These are phyloP conservation scores for Sinocyclocheilus grahami DNA, from an alignment of 2,113 vertebrate genomes.

Conservation along the genomic window DNA sequence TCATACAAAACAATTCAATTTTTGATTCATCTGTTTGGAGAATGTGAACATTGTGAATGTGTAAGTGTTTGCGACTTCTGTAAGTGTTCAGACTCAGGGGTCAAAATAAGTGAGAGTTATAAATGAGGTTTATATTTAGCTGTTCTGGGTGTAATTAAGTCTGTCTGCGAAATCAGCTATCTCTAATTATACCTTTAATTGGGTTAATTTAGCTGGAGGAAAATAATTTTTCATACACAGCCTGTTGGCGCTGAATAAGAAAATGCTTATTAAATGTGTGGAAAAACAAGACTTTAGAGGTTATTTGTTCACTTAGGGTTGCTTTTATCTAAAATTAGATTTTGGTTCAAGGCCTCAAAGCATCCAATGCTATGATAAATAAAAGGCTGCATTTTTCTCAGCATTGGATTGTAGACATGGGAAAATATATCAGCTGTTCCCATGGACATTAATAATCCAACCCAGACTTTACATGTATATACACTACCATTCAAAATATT, in stretches of 20 bases:
- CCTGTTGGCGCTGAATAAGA: neutral
- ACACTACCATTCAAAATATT: neutral
- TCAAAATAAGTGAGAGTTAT: slow-evolving; percentile 1
- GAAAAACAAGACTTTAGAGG: neutral
- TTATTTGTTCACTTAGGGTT: slow-evolving; percentile 25
- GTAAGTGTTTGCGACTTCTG: neutral
- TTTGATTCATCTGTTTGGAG: neutral
- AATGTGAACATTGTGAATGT: neutral
- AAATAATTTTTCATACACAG: neutral
- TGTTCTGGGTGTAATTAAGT: slow-evolving; percentile 15
- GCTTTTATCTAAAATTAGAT: slow-evolving; percentile 34
- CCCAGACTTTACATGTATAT: neutral
- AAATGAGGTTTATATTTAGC: slow-evolving; percentile 22
- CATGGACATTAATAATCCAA: neutral
- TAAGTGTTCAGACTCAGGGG: neutral
- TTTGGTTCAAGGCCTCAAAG: slow-evolving; percentile 6
- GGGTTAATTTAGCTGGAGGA: slow-evolving; percentile 15
- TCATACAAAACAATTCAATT: neutral
- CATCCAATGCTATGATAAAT: slow-evolving; percentile 12
- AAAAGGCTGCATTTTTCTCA: neutral
- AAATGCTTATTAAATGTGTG: slow-evolving; percentile 3
- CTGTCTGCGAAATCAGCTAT: neutral
- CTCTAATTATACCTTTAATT: slow-evolving; percentile 15
- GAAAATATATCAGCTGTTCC: neutral
- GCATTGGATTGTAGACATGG: neutral